phyloP scores from a whole-genome alignment of 2,888 invertebrate genomes.

The Taphrorychus bicolor region DNA sequence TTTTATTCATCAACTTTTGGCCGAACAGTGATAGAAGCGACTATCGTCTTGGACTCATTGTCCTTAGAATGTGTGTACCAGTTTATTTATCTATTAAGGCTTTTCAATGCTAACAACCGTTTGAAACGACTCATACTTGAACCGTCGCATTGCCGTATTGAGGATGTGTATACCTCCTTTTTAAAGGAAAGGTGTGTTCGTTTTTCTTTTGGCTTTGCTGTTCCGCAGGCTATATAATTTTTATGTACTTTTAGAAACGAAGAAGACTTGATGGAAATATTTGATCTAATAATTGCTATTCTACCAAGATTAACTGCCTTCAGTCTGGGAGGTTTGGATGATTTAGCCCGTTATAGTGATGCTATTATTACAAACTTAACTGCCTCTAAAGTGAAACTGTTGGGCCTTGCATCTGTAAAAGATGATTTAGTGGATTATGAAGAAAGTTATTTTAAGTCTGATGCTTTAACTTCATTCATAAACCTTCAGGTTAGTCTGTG shows the following conservation, averaged over 20 bases:
- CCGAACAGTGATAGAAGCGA: constrained; percentile 54
- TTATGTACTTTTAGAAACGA: constrained; percentile 29
- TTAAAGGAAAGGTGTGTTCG: neutral
- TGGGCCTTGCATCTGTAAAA: constrained; percentile 76
- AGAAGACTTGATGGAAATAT: constrained; percentile 39
- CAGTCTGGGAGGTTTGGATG: constrained; percentile 58
- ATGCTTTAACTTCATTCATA: constrained; percentile 66
- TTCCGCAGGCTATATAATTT: too few species aligned
- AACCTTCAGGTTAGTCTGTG: constrained; percentile 61
- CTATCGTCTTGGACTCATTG: constrained; percentile 55
- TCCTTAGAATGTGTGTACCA: constrained; percentile 55
- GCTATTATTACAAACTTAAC: constrained; percentile 55
- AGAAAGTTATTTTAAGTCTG: constrained; percentile 64
- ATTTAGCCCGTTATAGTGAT: constrained; percentile 54
- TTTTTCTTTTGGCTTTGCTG: neutral
- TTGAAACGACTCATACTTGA: constrained; percentile 56
- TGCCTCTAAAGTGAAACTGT: constrained; percentile 65
- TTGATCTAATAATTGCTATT: constrained; percentile 48
- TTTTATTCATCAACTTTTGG: constrained; percentile 55
- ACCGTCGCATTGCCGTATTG: constrained; percentile 58
- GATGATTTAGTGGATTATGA: constrained; percentile 73
- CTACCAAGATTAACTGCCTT: constrained; percentile 53
- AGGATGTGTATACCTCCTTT: constrained; percentile 31
- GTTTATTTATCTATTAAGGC: constrained; percentile 55
- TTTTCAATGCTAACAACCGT: constrained; percentile 55